phyloP scores from a whole-genome alignment of 2,888 invertebrate genomes.

The Coenonympha glycerion region DNA sequence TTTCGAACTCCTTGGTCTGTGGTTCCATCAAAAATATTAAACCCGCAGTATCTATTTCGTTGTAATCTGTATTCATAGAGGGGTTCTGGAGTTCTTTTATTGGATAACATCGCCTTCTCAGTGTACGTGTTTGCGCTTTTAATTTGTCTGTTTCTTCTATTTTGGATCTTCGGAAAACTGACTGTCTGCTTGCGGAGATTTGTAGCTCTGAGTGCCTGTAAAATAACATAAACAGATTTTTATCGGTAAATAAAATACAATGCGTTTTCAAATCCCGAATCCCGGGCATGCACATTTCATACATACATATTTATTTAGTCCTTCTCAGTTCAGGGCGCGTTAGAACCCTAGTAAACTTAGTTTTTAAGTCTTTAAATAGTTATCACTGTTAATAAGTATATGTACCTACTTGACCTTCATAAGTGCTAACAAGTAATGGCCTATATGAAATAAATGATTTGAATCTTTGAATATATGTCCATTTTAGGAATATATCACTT shows the following conservation, averaged over 20 bases:
- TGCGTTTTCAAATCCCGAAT: no score
- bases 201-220: conserved; percentile 72
- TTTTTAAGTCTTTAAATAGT: no score
- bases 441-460: no score
- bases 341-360: no score
- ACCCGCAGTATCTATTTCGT: conserved; percentile 85
- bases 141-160: conserved; percentile 36
- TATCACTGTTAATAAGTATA: no score
- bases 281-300: no score
- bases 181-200: conserved; percentile 70
- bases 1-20: conserved; percentile 54
- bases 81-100: conserved; percentile 64
- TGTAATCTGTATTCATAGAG: conserved; percentile 56
- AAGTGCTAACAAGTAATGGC: no score
- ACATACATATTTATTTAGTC: no score
- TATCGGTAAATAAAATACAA: background rate
- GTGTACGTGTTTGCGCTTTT: conserved; percentile 29
- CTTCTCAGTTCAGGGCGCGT: no score
- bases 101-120: conserved; percentile 57
- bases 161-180: conserved; percentile 57
- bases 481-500: no score
- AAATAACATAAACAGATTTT: conserved; percentile 25
- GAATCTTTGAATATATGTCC: no score
- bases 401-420: no score
- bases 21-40: conserved; percentile 77